Conservation (phyloP, 2,797 vertebrate species). For the Furcifer pardalis region DNA sequence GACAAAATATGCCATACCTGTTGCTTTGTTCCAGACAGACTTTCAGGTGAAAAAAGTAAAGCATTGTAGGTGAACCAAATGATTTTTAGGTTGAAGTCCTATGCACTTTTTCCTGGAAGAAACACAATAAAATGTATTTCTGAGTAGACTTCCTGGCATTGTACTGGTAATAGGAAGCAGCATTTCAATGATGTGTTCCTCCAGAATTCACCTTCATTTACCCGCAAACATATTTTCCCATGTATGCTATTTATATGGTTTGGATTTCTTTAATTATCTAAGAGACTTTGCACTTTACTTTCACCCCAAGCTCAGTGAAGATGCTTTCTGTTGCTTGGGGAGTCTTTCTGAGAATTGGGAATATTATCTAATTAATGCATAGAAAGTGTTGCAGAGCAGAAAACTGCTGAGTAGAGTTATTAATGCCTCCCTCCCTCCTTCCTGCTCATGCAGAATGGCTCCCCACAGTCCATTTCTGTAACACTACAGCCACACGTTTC, state of each 20-base stretch:
- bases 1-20: too few species aligned
- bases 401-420: not conserved
- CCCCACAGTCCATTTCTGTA: constrained; percentile 13
- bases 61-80: not conserved
- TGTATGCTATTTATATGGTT: not conserved
- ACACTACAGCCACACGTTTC: not conserved
- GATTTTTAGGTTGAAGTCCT: not conserved
- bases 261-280: constrained; percentile 31
- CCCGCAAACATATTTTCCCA: not conserved
- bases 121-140: not conserved
- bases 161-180: not conserved
- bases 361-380: not conserved
- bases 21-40: too few species aligned
- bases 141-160: not conserved
- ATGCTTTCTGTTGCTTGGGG: not conserved
- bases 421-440: not conserved
- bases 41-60: not conserved
- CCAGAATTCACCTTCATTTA: not conserved
- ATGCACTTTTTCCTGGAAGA: not conserved
- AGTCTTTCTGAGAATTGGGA: not conserved
- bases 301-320: not conserved
- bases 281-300: not conserved
- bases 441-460: not conserved
- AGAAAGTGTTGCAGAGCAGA: not conserved
- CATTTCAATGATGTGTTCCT: not conserved